Conservation (phyloP, 1,140 invertebrate genomes). For the Drosophila baimaii region DNA sequence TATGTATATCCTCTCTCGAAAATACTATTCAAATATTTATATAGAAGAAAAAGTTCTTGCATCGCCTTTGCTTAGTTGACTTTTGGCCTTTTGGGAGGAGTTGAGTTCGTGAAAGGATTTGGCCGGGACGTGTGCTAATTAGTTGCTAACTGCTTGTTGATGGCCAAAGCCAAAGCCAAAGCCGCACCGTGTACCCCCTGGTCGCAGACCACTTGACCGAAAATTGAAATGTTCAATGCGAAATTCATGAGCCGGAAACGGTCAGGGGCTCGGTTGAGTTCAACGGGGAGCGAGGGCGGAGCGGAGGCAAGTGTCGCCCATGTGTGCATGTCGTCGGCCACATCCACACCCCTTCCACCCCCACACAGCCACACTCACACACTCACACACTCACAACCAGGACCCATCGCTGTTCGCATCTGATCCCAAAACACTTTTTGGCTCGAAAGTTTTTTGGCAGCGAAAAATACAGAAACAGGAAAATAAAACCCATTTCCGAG, state of each 20-base stretch:
- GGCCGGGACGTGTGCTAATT: constrained; percentile 47
- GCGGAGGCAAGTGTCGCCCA: background rate
- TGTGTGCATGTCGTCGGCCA: background rate
- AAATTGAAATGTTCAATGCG: constrained; percentile 47
- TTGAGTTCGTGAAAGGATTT: constrained; percentile 18
- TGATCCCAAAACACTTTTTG: constrained; percentile 51
- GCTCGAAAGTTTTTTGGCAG: constrained; percentile 29
- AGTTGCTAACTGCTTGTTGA: constrained; percentile 53
- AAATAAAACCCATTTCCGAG: constrained; percentile 47
- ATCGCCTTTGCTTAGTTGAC: background rate
- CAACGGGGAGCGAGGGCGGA: background rate
- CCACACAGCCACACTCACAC: too few species aligned
- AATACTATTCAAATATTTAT: too few species aligned
- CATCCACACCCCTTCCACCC: background rate
- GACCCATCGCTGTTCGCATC: constrained; percentile 4
- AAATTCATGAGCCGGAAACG: constrained; percentile 41
- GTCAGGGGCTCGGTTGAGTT: too few species aligned
- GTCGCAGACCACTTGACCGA: constrained; percentile 34
- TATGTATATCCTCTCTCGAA: too few species aligned
- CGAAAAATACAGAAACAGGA: constrained; percentile 8
- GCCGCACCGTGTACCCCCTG: constrained; percentile 1
- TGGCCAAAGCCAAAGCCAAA: constrained; percentile 18
- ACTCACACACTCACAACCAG: too few species aligned
- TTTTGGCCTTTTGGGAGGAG: constrained; percentile 4
- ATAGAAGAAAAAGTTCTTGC: background rate